These are phyloP conservation scores for Drosophila pseudotakahashii DNA, from an alignment of 2,888 invertebrate genomes.

Conservation along the genomic window DNA sequence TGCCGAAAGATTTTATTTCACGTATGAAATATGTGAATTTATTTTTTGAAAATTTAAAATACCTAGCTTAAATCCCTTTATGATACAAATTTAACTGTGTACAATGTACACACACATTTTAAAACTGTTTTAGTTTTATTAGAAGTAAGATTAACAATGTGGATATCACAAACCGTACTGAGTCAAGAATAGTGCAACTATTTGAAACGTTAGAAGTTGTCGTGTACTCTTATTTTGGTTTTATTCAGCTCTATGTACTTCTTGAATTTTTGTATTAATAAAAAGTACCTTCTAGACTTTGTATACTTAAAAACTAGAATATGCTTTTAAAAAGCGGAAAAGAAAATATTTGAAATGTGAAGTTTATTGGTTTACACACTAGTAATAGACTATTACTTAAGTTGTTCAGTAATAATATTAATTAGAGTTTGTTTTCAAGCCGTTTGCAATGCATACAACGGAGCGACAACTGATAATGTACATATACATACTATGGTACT, in stretches of 20 bases:
- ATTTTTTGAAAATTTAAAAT: slow-evolving; percentile 17
- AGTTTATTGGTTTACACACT: not conserved
- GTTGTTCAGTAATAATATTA: not conserved
- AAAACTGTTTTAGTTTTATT: not conserved
- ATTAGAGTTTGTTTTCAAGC: not conserved
- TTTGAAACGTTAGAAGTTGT: slow-evolving; percentile 2
- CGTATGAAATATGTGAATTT: slow-evolving; percentile 60
- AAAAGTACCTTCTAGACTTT: not conserved
- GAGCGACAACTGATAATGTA: not conserved
- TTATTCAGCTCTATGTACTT: not conserved
- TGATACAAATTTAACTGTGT: slow-evolving; percentile 11
- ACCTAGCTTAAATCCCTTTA: slow-evolving; percentile 3
- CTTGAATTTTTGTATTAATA: not conserved
- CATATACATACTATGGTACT: not conserved
- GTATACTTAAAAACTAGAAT: not conserved
- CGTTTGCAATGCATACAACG: too few species aligned
- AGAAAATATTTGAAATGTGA: slow-evolving; percentile 1
- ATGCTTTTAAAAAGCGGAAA: not conserved
- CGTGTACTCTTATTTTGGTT: not conserved
- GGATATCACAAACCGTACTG: not conserved
- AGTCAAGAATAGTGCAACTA: slow-evolving; percentile 24
- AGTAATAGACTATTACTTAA: not conserved
- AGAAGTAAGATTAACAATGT: not conserved
- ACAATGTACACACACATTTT: slow-evolving; percentile 21
- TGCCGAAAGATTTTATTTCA: slow-evolving; percentile 32